Evolutionary conservation across 1,140 invertebrate species (phyloP).

Genomic region (Lineus longissimus): DNA sequence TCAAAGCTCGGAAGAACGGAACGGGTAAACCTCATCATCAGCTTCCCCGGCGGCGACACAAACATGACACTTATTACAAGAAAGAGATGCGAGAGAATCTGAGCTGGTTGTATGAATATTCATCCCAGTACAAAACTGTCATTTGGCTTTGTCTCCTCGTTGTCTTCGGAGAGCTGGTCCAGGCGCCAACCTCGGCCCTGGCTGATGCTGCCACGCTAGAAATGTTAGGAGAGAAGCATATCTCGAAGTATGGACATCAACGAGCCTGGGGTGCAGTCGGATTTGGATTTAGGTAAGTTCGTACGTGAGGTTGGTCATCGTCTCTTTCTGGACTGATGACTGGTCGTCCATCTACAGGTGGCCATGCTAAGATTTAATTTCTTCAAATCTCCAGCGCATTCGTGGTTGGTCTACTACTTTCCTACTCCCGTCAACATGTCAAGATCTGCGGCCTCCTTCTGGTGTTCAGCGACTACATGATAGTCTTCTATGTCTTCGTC

Average conservation of each 20-base stretch:
- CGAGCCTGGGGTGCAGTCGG: not conserved
- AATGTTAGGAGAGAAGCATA: not conserved
- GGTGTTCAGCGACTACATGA: not conserved
- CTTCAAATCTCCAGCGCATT: constrained; percentile 10
- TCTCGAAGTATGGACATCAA: not conserved
- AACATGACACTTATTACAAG: not conserved
- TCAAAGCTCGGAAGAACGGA: too few relatives aligned
- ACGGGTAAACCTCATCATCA: too few relatives aligned
- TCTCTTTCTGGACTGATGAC: not conserved
- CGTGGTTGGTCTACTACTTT: constrained; percentile 3
- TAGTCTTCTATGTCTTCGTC: not conserved
- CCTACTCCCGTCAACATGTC: not conserved
- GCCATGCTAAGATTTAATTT: not conserved
- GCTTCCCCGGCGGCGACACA: too few relatives aligned
- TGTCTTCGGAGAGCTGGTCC: not conserved
- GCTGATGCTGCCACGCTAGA: not conserved
- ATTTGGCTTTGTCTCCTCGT: not conserved
- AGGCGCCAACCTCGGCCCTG: not conserved
- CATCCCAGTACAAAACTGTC: not conserved
- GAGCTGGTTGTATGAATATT: not conserved
- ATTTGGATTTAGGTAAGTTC: not conserved
- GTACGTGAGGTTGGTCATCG: not conserved
- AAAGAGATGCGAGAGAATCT: not conserved
- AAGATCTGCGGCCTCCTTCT: not conserved
- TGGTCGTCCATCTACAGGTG: not conserved